Base-by-base conservation (phyloP, 1,140 invertebrate genomes). In the Pseudomyrmex concolor region DNA sequence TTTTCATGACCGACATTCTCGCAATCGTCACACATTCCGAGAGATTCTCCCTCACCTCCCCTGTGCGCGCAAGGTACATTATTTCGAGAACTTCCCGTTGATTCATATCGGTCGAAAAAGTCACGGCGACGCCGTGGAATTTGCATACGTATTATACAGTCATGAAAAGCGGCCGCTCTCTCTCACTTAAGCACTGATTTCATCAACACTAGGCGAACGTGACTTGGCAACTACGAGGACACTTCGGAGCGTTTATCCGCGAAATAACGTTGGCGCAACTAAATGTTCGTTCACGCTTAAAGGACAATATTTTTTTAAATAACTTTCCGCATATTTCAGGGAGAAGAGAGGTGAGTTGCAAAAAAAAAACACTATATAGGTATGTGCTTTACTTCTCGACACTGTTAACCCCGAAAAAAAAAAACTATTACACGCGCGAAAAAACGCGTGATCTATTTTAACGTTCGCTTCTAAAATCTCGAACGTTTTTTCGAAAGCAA, bases 181-280 rank as follows among this genome's bases (percentile, higher is more conserved):
- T 34, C 34, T 34, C 34, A 22, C 43, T 70, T 59, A 59, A 78
- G 54, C 59, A 43, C 66, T 78, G 76, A 78, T 78, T 78, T 78
- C 76, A 70, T 70, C 76, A 70, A 78, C 54, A 54, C 1, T 22
- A 19, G 34, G 34, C 34, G 43, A 70, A 78, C 76, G 76, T 78
- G 76, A 78, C 76, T 78, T 50, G 43, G 76, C 76, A 78, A 59
- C 43, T 22, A 19, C 43, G 43, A 70, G 12, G 43, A 68, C 22
- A 13, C 74, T 68, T 77, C 15, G 3, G 10, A 12, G 51, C 54
- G 19, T 78, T 78, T 78, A 70, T 78, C 76, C 12, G 48, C 54
- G 43, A 70, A 70, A 78, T 15, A 59, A 34, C 50, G 57, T 25
- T 54, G 5, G n/a, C 12, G 19, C 4, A 7, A 68, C 63, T 48